These are phyloP conservation scores for Bombus terrestris DNA, from an alignment of 1,140 invertebrate species.

Conservation along the genomic window DNA sequence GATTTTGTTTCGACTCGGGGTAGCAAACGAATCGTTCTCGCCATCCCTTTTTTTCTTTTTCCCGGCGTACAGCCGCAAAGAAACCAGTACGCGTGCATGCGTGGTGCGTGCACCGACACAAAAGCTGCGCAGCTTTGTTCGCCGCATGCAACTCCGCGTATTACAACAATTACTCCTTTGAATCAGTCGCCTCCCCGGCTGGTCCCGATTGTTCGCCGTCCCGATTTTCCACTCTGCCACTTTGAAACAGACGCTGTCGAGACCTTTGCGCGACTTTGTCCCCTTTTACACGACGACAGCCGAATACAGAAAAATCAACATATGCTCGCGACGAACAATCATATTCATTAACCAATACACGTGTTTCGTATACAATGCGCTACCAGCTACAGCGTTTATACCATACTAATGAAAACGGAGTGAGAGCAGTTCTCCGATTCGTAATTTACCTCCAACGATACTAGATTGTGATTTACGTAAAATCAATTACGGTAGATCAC, in stretches of 20 bases:
- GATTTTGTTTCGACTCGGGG: neutral
- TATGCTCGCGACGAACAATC: slow-evolving; percentile 6
- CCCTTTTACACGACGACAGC: neutral
- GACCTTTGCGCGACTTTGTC: slow-evolving; percentile 1
- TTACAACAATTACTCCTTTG: slow-evolving; percentile 21
- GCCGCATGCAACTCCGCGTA: neutral
- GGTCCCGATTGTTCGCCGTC: neutral
- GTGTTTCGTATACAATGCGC: neutral
- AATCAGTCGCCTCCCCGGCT: neutral
- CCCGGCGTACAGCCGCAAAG: neutral
- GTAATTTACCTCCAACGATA: neutral
- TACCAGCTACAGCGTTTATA: neutral
- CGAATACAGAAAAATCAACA: slow-evolving; percentile 7
- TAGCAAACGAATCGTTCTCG: slow-evolving; percentile 20
- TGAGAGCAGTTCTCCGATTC: neutral
- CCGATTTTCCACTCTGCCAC: slow-evolving; percentile 24
- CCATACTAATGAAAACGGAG: no score
- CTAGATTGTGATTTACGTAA: neutral
- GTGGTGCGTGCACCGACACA: neutral
- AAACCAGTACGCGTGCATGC: neutral
- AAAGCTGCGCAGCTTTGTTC: slow-evolving; percentile 10
- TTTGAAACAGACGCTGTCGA: neutral
- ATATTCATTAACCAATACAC: neutral
- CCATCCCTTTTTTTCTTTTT: neutral
- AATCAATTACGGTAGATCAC: neutral